These are phyloP conservation scores for Porites divaricata DNA, from an alignment of 92 coral and sea anemone species.

Conservation along the genomic window DNA sequence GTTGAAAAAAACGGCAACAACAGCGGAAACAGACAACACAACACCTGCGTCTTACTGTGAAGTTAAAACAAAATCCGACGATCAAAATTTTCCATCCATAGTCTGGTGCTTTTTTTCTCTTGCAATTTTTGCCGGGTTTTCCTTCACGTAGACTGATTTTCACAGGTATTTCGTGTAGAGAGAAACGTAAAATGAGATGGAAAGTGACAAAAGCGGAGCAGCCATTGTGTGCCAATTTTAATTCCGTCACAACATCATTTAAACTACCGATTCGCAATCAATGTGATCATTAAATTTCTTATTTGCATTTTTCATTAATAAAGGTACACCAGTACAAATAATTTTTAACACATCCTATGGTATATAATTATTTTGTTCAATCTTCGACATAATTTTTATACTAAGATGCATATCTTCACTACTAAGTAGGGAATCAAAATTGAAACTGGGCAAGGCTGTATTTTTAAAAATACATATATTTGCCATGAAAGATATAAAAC, in stretches of 20 bases:
- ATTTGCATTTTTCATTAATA: constrained; percentile 36
- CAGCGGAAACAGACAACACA: background rate
- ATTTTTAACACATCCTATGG: background rate
- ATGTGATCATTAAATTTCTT: background rate
- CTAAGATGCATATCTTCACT: background rate
- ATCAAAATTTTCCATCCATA: background rate
- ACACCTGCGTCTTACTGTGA: background rate
- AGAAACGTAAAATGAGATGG: background rate
- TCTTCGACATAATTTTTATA: background rate
- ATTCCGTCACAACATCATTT: constrained; percentile 17
- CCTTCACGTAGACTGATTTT: background rate
- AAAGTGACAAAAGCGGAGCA: background rate
- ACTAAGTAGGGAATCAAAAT: background rate
- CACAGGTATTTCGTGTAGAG: background rate
- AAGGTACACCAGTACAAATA: background rate
- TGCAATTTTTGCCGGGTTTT: too few species aligned
- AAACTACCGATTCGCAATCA: background rate
- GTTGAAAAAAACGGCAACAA: too few species aligned
- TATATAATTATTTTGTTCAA: background rate
- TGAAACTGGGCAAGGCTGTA: background rate
- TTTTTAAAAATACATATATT: background rate
- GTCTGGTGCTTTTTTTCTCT: too few species aligned
- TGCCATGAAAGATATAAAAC: too few species aligned
- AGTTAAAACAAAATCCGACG: background rate
- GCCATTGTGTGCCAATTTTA: background rate